Conservation (phyloP, 2,888 invertebrate genomes). For the Drosophila maculinotata region DNA sequence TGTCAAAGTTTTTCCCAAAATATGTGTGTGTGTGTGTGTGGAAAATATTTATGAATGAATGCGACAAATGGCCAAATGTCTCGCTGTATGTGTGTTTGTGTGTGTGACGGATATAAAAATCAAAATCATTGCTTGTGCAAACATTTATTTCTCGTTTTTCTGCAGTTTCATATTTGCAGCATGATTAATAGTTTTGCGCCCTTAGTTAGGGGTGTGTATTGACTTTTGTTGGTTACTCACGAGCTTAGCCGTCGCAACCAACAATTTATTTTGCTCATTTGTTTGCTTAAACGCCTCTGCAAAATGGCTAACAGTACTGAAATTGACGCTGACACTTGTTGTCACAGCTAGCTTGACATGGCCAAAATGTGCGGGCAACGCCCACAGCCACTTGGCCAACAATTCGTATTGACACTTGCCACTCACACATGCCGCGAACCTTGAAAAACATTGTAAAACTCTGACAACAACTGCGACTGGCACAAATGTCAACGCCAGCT, state of each 20-base stretch:
- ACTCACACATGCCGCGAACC: slow-evolving; percentile 59
- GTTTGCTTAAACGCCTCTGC: slow-evolving; percentile 62
- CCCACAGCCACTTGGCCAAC: slow-evolving; percentile 60
- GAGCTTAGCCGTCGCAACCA: slow-evolving; percentile 4
- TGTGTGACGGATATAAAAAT: slow-evolving; percentile 70
- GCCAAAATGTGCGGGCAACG: slow-evolving; percentile 59
- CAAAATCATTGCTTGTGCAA: slow-evolving; percentile 74
- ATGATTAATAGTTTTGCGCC: slow-evolving; percentile 77
- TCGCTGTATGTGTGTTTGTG: slow-evolving; percentile 11
- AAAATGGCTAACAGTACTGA: slow-evolving; percentile 53
- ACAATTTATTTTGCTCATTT: slow-evolving; percentile 40
- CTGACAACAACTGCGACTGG: slow-evolving; percentile 70
- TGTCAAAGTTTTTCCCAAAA: slow-evolving; percentile 66
- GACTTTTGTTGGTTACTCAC: slow-evolving; percentile 62
- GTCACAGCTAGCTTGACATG: slow-evolving; percentile 70
- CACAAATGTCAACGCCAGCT: slow-evolving; percentile 72
- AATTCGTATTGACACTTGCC: slow-evolving; percentile 68
- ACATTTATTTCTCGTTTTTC: slow-evolving; percentile 76
- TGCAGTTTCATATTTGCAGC: slow-evolving; percentile 58
- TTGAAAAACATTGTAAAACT: slow-evolving; percentile 77
- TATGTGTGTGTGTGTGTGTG: slow-evolving; percentile 32
- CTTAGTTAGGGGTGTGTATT: slow-evolving; percentile 56
- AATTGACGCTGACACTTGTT: slow-evolving; percentile 72
- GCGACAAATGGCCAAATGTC: slow-evolving; percentile 51
- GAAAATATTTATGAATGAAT: slow-evolving; percentile 78